These are phyloP conservation scores for Noctilio leporinus DNA, from an alignment of 2,113 vertebrate species.

Conservation along the genomic window DNA sequence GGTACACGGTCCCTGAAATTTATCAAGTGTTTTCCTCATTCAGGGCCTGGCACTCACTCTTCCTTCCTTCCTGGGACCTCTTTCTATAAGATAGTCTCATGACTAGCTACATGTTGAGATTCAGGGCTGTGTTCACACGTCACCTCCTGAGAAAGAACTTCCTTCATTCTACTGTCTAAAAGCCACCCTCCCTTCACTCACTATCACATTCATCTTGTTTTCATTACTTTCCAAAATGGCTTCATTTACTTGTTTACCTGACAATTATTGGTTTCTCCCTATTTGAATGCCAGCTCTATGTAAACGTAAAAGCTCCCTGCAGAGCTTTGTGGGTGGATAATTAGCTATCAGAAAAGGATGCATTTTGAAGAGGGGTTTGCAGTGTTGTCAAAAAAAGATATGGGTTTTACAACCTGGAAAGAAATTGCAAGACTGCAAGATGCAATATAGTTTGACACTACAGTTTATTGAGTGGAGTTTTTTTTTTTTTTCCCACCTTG, in stretches of 20 bases:
- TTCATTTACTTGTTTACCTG: background rate
- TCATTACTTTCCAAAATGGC: background rate
- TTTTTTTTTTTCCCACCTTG: background rate
- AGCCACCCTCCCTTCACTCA: background rate
- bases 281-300: background rate
- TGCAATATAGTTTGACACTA: constrained; percentile 28
- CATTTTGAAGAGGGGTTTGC: background rate
- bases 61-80: background rate
- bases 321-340: background rate
- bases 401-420: background rate
- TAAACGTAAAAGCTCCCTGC: background rate
- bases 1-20: background rate
- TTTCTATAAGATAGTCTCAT: background rate
- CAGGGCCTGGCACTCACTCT: background rate
- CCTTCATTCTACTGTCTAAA: background rate
- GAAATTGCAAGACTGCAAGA: background rate
- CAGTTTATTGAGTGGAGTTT: constrained; percentile 7
- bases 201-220: background rate
- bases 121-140: background rate
- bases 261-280: background rate
- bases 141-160: background rate
- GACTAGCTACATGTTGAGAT: background rate
- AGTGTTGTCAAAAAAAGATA: background rate
- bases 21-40: background rate
- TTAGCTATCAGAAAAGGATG: background rate